These are phyloP conservation scores for Vultur gryphus DNA, from an alignment of 2,797 vertebrate genomes.

Conservation along the genomic window DNA sequence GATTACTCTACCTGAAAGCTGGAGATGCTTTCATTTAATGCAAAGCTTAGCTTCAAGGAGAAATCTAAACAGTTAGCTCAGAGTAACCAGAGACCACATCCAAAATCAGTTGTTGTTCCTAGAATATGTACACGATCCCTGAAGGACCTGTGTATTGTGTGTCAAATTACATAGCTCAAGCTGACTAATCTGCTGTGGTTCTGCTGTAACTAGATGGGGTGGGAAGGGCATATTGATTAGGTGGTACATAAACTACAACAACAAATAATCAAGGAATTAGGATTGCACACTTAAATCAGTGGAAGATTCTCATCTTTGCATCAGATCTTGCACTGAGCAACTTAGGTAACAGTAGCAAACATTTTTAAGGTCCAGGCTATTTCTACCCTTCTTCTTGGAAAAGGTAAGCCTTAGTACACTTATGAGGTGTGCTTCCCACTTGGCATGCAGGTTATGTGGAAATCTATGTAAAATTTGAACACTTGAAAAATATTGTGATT, in stretches of 20 bases:
- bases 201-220: background rate
- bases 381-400: background rate
- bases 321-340: background rate
- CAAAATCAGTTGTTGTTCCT: background rate
- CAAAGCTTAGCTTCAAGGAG: background rate
- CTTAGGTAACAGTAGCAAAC: background rate
- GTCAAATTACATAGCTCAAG: background rate
- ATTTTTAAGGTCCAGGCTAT: background rate
- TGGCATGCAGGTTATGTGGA: background rate
- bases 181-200: background rate
- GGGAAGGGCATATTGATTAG: background rate
- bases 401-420: background rate
- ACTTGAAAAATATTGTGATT: background rate
- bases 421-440: background rate
- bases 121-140: accelerated
- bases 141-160: background rate
- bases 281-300: background rate
- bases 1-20: background rate
- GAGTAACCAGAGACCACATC: background rate
- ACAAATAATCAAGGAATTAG: background rate
- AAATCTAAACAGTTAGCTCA: background rate
- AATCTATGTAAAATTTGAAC: background rate
- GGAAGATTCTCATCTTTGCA: background rate
- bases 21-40: background rate
- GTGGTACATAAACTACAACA: background rate